These are phyloP conservation scores for Cervus canadensis DNA, from an alignment of 2,113 vertebrate genomes.

Conservation along the genomic window DNA sequence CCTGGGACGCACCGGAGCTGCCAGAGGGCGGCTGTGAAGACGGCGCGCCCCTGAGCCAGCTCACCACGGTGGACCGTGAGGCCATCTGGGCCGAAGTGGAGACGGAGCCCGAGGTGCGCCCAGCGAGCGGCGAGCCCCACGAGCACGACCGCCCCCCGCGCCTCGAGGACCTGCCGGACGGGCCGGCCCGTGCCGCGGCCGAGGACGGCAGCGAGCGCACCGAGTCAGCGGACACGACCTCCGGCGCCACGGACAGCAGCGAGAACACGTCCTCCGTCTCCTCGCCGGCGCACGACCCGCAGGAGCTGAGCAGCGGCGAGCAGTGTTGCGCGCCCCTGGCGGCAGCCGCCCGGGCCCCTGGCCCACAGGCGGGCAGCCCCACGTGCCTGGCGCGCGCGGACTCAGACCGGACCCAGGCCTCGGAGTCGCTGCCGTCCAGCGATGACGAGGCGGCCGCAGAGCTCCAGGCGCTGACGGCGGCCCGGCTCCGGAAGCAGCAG, in stretches of 20 bases:
- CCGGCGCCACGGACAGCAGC: constrained; percentile 83
- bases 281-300: constrained; percentile 79
- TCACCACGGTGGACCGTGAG: constrained; percentile 90
- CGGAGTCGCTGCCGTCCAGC: constrained; percentile 92
- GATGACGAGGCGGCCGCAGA: constrained; percentile 92
- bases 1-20: constrained; percentile 49
- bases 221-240: constrained; percentile 92
- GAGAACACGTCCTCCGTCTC: constrained; percentile 92
- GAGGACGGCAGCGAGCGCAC: constrained; percentile 90
- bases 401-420: constrained; percentile 93
- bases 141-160: constrained; percentile 59
- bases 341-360: accelerated
- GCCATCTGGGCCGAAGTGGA: constrained; percentile 93
- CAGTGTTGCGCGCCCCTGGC: constrained; percentile 63
- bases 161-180: neutral
- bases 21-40: constrained; percentile 79
- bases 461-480: constrained; percentile 87
- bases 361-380: constrained; percentile 55
- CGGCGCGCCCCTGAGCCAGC: constrained; percentile 77
- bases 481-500: constrained; percentile 86
- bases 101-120: constrained; percentile 79
- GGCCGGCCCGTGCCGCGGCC: neutral
- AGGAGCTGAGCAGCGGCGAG: constrained; percentile 76
- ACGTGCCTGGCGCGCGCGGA: constrained; percentile 81
- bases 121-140: neutral